These are phyloP conservation scores for Nemotelus pantherinus DNA, from an alignment of 2,888 invertebrate genomes.

Conservation along the genomic window DNA sequence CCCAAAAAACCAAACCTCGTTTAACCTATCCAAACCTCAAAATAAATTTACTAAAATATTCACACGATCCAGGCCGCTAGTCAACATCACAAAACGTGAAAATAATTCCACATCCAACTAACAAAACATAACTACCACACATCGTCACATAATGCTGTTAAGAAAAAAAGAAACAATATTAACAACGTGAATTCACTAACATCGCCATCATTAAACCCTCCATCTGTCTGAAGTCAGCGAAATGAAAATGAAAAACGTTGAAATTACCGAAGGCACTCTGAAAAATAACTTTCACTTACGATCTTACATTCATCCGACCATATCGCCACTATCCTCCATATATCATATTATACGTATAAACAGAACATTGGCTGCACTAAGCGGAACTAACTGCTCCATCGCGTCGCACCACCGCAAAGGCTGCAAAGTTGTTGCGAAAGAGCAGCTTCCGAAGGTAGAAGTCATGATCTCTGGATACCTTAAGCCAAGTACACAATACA, in stretches of 20 bases:
- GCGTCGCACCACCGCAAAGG: background rate
- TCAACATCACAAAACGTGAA: no score
- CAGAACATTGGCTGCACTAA: conserved; percentile 5
- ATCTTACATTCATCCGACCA: conserved; percentile 24
- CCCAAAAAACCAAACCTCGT: no score
- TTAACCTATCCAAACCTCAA: no score
- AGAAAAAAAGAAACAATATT: no score
- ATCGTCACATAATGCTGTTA: no score
- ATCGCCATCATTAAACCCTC: no score
- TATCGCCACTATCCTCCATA: background rate
- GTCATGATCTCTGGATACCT: conserved; percentile 15
- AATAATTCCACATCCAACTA: no score
- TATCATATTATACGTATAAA: background rate
- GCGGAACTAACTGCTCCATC: conserved; percentile 15
- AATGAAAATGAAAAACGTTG: conserved; percentile 38
- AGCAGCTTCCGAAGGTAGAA: conserved; percentile 17
- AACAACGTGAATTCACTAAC: no score
- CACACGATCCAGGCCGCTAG: no score
- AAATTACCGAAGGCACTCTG: conserved; percentile 34
- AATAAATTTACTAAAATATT: no score
- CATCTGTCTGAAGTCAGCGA: conserved; percentile 18
- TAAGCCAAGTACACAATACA: conserved; percentile 24
- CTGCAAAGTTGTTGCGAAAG: conserved; percentile 17
- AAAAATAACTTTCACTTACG: conserved; percentile 36
- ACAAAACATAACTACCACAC: no score